A percentile compares a stretch with the other conserved stretches of the same genome.
Conservation (phyloP, 64 coral and sea anemone species). For the Pachyseris speciosa region DNA sequence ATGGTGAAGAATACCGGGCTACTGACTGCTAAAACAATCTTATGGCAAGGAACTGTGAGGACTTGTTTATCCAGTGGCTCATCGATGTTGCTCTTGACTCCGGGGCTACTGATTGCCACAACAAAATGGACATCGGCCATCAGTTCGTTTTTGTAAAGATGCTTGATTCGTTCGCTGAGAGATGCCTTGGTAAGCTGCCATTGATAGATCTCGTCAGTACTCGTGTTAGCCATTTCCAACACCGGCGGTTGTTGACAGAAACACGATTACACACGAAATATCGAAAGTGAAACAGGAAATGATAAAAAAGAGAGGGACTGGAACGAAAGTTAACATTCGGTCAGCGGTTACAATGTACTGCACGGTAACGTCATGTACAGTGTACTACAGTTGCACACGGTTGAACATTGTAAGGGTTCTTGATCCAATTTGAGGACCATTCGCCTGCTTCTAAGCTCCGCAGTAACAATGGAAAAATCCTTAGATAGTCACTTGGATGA, state of each 20-base stretch:
- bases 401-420: no score
- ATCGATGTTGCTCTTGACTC: no score
- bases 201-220: background rate
- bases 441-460: no score
- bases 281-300: background rate
- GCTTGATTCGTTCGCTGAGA: background rate
- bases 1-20: background rate
- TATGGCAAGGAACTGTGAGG: constrained; percentile 1
- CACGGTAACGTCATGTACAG: no score
- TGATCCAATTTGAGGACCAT: no score
- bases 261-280: no score
- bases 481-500: constrained; percentile 82
- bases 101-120: background rate
- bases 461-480: constrained; percentile 70
- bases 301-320: background rate
- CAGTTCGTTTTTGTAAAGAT: background rate
- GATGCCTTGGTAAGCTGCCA: background rate
- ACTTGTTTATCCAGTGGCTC: no score
- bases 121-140: background rate
- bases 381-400: no score
- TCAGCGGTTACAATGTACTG: no score
- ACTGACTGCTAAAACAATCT: background rate
- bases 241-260: background rate
- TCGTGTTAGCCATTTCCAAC: background rate
- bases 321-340: background rate